Evolutionary conservation across 2,888 invertebrate species (phyloP).

Genomic region (Saturnia pavonia): DNA sequence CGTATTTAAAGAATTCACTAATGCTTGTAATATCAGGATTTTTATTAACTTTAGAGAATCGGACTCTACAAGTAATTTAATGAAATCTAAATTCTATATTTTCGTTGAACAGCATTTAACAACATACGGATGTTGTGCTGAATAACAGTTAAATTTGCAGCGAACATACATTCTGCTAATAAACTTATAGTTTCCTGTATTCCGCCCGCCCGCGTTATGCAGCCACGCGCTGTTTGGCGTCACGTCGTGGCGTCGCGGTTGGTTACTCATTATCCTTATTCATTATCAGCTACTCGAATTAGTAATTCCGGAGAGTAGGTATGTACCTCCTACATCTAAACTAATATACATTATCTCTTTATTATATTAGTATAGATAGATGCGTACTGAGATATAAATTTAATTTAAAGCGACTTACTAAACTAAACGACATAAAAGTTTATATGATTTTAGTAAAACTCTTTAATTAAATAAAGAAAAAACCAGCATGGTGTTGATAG

Average conservation of each 20-base stretch:
- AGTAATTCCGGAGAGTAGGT: too few species aligned
- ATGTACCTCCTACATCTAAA: too few species aligned
- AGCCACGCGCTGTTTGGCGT: slow-evolving; percentile 21
- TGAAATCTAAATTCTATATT: too few species aligned
- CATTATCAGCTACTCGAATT: slow-evolving; percentile 24
- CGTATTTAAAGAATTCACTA: background rate
- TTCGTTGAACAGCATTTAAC: background rate
- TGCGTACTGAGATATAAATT: too few species aligned
- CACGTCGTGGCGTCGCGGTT: slow-evolving; percentile 21
- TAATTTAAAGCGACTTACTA: too few species aligned
- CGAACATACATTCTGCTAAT: slow-evolving; percentile 32
- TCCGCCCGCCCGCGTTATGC: slow-evolving; percentile 36
- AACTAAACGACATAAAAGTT: too few species aligned
- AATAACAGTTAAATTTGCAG: background rate
- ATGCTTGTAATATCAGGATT: background rate
- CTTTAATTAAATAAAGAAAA: too few species aligned
- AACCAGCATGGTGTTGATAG: too few species aligned
- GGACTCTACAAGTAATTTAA: background rate
- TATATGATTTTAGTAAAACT: too few species aligned
- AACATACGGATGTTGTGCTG: background rate
- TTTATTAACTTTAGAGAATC: background rate
- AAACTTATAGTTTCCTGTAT: slow-evolving; percentile 59
- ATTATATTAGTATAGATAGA: too few species aligned
- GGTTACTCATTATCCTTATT: slow-evolving; percentile 51
- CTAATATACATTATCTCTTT: too few species aligned